Evolutionary conservation across 2,797 vertebrate species (phyloP), one percentile per base, ranked within the genome.

Genomic region (Hybognathus amarus): DNA sequence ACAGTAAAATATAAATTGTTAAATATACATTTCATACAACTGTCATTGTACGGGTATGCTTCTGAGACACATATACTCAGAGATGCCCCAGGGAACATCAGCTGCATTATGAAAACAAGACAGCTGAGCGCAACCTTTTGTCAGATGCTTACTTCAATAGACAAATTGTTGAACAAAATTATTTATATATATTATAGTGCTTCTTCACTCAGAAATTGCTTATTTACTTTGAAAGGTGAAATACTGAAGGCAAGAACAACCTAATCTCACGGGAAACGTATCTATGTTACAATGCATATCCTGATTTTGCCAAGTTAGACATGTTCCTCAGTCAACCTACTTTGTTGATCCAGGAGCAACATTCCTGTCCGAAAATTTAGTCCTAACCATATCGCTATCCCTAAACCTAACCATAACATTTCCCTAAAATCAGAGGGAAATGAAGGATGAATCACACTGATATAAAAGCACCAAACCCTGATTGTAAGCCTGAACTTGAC

Each of bases 71-170:
- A 76, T 8, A 71, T 70, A 24, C 7, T 54, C 30, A 63, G 30
- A 81, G 40, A n/a, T 4, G 27, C 38, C 52, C 71, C 38, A 24
- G 79, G 68, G 73, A 33, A 64, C 59, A 81, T 15, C 70, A 63
- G 20, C 40, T 50, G 54, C 52, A 70, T 45, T 27, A 30, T 2
- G 7, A 45, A 64, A 74, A 73, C 63, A 61, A 73, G 56, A 63
- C 79, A 64, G 69, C 30, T 63, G 56, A 81, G 42, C 0, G 1
- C 56, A 12, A 10, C 15, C 3, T 1, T 63, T 81, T 61, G 24
- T 68, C 52, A 70, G 24, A 70, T 71, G 66, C 17, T 75, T 20
- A 9, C 10, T 22, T 40, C 70, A 9, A 69, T 42, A 42, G 79
- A 33, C 52, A 47, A 33, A 33, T 33, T 61, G 68, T 33, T 50